Percentiles rank a stretch among this genome's conserved stretches.
These are phyloP conservation scores for Thelaira solivaga DNA, from an alignment of 2,888 invertebrate genomes.

Conservation along the genomic window DNA sequence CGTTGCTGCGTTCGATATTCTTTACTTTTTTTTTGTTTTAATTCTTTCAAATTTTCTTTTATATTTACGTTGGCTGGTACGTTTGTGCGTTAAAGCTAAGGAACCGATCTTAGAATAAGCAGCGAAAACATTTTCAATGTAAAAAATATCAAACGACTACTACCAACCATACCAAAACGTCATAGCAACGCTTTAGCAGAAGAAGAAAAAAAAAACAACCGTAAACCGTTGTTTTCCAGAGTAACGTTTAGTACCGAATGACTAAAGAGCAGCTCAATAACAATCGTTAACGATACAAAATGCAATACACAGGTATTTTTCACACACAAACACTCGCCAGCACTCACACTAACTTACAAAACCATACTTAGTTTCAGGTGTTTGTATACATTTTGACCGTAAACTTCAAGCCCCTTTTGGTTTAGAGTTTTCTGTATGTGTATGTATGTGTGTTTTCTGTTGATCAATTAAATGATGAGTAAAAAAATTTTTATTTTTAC, in stretches of 20 bases:
- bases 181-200: constrained; percentile 62
- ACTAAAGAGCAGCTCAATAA: constrained; percentile 52
- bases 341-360: too few relatives aligned
- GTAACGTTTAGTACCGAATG: constrained; percentile 59
- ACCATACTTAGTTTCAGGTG: too few relatives aligned
- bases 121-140: constrained; percentile 22
- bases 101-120: constrained; percentile 51
- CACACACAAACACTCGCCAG: background rate
- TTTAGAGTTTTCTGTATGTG: background rate
- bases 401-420: constrained; percentile 35
- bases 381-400: background rate
- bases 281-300: constrained; percentile 25
- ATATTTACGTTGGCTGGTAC: constrained; percentile 2
- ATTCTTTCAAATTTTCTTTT: constrained; percentile 32
- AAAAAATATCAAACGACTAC: constrained; percentile 47
- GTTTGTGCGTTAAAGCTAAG: constrained; percentile 29
- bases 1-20: constrained; percentile 55
- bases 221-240: constrained; percentile 60
- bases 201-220: constrained; percentile 40
- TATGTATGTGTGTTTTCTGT: too few relatives aligned
- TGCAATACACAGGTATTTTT: background rate
- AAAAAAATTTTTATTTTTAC: constrained; percentile 7
- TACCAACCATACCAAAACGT: constrained; percentile 22
- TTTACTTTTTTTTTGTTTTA: background rate
- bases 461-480: constrained; percentile 37